A percentile compares a stretch with the other conserved stretches of the same genome.
phyloP scores from a whole-genome alignment of 2,888 invertebrate genomes.

The Ariolimax columbianus region DNA sequence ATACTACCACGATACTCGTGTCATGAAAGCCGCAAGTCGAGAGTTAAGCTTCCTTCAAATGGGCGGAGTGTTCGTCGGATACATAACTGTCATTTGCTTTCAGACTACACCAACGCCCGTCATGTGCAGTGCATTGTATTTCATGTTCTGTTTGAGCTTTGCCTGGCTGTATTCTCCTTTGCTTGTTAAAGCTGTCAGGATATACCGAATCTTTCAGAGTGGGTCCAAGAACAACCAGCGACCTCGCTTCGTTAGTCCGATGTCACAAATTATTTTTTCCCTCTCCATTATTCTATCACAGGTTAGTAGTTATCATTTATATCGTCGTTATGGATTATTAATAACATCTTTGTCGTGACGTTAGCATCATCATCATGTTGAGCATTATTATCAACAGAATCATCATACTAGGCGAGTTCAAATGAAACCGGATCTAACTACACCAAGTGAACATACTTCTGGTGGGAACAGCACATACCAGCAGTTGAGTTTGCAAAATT shows the following conservation, averaged over 20 bases:
- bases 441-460: too few species aligned
- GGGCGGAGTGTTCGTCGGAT: conserved; percentile 63
- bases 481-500: too few species aligned
- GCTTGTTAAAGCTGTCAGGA: conserved; percentile 58
- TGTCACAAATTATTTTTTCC: conserved; percentile 53
- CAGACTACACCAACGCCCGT: conserved; percentile 57
- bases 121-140: conserved; percentile 50
- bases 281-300: conserved; percentile 51
- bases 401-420: too few species aligned
- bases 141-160: conserved; percentile 59
- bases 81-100: conserved; percentile 60
- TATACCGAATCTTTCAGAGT: conserved; percentile 63
- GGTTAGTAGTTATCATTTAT: conserved; percentile 42
- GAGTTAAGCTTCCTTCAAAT: conserved; percentile 69
- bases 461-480: too few species aligned
- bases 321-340: too few species aligned
- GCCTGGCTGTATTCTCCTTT: conserved; percentile 61
- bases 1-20: conserved; percentile 54
- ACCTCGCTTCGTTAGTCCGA: conserved; percentile 56
- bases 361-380: too few species aligned
- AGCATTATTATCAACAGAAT: too few species aligned
- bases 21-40: conserved; percentile 70
- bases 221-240: conserved; percentile 55
- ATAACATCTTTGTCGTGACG: too few species aligned
- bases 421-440: too few species aligned